Base-by-base conservation (phyloP, 2,888 invertebrate genomes). In the Carcina quercana region DNA sequence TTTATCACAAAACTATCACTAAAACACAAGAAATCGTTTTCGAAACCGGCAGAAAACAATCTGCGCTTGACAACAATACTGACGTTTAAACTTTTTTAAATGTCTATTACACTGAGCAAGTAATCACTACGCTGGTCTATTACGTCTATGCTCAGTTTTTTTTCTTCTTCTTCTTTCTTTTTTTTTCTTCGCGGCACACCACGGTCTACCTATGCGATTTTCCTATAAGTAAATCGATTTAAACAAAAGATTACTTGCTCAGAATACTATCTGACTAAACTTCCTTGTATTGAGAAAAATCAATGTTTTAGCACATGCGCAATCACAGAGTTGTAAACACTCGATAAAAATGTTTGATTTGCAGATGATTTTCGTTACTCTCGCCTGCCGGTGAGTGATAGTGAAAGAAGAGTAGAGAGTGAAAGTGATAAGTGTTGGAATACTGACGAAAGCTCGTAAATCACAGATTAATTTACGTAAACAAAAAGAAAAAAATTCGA, bases 251-350 rank as follows among this genome's bases (percentile, higher is more conserved):
- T 7, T n/a, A n/a, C n/a, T n/a, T n/a, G n/a, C n/a, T n/a, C n/a
- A 17, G 17, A 17, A 7, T 17, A 17, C 17, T 17, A 7, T 17
- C 5, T 17, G 7, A 5, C 5, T 17, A 17, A 5, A 5, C 17
- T 17, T 17, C 7, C 5, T 17, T 17, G 17, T 5, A 17, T 7
- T 5, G 5, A 17, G 4, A 25, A 15, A 30, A 49, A 63, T 67
- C 68, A 56, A 66, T 64, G 59, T 15, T 5, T 38, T 11, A 5
- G 37, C 28, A 37, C 68, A 55, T 61, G 68, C 68, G 67, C 42
- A 15, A 2, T 24, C n/a, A 8, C n/a, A 10, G n/a, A 20, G 20
- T 2, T 8, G 20, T 20, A 20, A 20, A 20, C n/a, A n/a, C 10
- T 20, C 10, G n/a, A 4, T 8, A 3, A 20, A 20, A 8, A 10